phyloP scores from a whole-genome alignment of 2,888 invertebrate species.

The Apeira syringaria region DNA sequence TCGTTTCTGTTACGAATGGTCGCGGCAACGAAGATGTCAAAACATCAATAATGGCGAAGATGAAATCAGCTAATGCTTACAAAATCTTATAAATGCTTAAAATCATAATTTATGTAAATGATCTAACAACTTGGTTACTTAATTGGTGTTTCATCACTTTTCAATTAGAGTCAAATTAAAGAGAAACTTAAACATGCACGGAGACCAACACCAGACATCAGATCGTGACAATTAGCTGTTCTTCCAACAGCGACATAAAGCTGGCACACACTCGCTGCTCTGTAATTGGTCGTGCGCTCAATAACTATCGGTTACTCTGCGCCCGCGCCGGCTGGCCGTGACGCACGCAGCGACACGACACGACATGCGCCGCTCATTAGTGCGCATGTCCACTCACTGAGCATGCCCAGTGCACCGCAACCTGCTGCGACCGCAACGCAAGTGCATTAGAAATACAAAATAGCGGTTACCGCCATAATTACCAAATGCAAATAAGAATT shows the following conservation, averaged over 20 bases:
- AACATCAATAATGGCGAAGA: too few species aligned
- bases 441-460: background rate
- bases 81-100: too few species aligned
- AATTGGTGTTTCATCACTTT: too few species aligned
- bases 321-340: slow-evolving; percentile 20
- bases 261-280: background rate
- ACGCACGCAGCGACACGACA: slow-evolving; percentile 10
- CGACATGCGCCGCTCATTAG: slow-evolving; percentile 26
- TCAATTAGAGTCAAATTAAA: too few species aligned
- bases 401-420: background rate
- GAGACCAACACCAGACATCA: background rate
- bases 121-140: too few species aligned
- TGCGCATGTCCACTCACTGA: slow-evolving; percentile 15
- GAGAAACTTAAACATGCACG: too few species aligned
- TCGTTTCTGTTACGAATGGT: too few species aligned
- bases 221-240: slow-evolving; percentile 41
- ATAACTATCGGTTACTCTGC: too few species aligned
- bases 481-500: background rate
- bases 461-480: background rate
- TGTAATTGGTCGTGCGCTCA: slow-evolving; percentile 18
- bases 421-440: background rate
- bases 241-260: slow-evolving; percentile 5
- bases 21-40: too few species aligned
- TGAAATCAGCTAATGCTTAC: too few species aligned
- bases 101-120: too few species aligned